Base-by-base conservation (phyloP, 2,113 vertebrate species). In the Mystacornis crossleyi region DNA sequence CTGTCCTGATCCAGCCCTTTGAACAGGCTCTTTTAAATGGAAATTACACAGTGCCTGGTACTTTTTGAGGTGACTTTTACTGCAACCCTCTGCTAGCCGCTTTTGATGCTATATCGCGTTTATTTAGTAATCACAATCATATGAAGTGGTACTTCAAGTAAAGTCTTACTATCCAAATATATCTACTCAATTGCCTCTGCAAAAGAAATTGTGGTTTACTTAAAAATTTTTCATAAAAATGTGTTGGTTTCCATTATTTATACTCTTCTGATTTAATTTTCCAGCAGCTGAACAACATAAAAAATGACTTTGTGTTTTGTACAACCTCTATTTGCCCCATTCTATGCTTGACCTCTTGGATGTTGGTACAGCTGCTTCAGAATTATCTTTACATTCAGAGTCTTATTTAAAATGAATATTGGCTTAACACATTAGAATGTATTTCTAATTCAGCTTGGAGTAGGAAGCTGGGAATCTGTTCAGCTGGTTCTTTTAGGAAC, bases 371-470 rank as follows among this genome's bases (percentile, higher is more conserved):
- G 28, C 33, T 8, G 5, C 72, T 48, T 81, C 14, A 71, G 26
- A 79, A 88, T 45, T 55, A 33, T 50, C 5, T 61, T 40, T 42
- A 18, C 12, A 42, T 79, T 87, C 20, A 64, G 50, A 58, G n/a
- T 38, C 36, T 65, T 48, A 36, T 71, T 90, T 48, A 80, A 84
- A 89, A 84, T 47, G 60, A 79, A 53, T 42, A 82, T 34, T 10
- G 53, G 40, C 25, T 82, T 89, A 87, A 88, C 53, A 90, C 54
- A 34, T 88, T 69, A 77, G n/a, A 82, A 50, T 38, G 11, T 58
- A 66, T 69, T 90, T 96, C 89, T 87, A 90, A 78, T 85, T 72
- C 75, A 72, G 13, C 38, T 75, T 85, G 66, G n/a, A 95, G 74
- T 40, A 88, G 81, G 75, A 94, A 90, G 67, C 67, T 88, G 38